Conservation (phyloP, 2,113 vertebrate species). For the western clawed frog (Xenopus tropicalis) region UCB_Xtro_10.0 CM004443.2:108411501-108412000, state of each 20-base stretch:
- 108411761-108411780: conserved; percentile 2
- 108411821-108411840: too few relatives aligned
- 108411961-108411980: too few relatives aligned
- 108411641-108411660: conserved; percentile 34
- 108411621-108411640: conserved; percentile 13
- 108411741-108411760: conserved; percentile 20
- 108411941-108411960: too few relatives aligned
- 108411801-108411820: too few relatives aligned
- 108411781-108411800: not conserved
- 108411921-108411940: too few relatives aligned
- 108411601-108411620: conserved; percentile 27
- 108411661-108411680: conserved; percentile 27
- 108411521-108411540: not conserved
- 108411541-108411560: conserved; percentile 34
- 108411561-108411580: conserved; percentile 14
- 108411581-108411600: conserved; percentile 16
- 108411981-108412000: too few relatives aligned
- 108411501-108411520: not conserved
- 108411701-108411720: conserved; percentile 5
- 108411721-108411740: conserved; percentile 10
- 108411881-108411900: too few relatives aligned
- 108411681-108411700: conserved; percentile 31
- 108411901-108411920: too few relatives aligned
- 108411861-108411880: too few relatives aligned
- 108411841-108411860: too few relatives aligned